phyloP scores from a whole-genome alignment of 2,888 invertebrate species.

The Sesia apiformis region DNA sequence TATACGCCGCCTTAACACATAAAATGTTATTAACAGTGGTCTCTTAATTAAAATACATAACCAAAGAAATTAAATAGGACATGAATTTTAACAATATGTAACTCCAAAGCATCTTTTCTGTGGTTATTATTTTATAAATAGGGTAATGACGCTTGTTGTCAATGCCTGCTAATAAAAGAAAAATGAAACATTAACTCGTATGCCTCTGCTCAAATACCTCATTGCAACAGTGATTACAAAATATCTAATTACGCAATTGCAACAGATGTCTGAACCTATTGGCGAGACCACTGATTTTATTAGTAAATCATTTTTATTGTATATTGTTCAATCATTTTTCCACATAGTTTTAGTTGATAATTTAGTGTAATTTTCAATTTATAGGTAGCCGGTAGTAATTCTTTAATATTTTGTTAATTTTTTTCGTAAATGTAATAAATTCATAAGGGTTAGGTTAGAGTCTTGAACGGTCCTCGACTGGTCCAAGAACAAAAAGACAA shows the following conservation, averaged over 20 bases:
- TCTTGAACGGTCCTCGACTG: conserved; percentile 50
- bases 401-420: conserved; percentile 71
- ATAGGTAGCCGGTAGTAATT: conserved; percentile 67
- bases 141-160: conserved; percentile 17
- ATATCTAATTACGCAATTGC: conserved; percentile 18
- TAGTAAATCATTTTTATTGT: conserved; percentile 72
- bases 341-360: conserved; percentile 70
- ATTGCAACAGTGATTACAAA: conserved; percentile 19
- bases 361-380: conserved; percentile 67
- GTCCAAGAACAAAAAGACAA: conserved; percentile 68
- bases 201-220: conserved; percentile 46
- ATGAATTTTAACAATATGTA: not conserved
- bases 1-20: conserved; percentile 70
- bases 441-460: conserved; percentile 48
- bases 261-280: conserved; percentile 13
- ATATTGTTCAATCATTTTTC: conserved; percentile 72
- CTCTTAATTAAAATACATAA: conserved; percentile 19
- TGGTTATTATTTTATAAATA: conserved; percentile 18
- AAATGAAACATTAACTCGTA: conserved; percentile 8
- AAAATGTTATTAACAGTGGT: conserved; percentile 61
- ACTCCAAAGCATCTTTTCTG: conserved; percentile 13
- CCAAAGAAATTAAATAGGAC: not conserved
- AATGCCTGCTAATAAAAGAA: conserved; percentile 15
- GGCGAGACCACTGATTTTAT: conserved; percentile 52
- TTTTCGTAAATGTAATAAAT: conserved; percentile 62